These are phyloP conservation scores for Toxotes jaculatrix DNA, from an alignment of 2,113 vertebrate species.

Conservation along the genomic window DNA sequence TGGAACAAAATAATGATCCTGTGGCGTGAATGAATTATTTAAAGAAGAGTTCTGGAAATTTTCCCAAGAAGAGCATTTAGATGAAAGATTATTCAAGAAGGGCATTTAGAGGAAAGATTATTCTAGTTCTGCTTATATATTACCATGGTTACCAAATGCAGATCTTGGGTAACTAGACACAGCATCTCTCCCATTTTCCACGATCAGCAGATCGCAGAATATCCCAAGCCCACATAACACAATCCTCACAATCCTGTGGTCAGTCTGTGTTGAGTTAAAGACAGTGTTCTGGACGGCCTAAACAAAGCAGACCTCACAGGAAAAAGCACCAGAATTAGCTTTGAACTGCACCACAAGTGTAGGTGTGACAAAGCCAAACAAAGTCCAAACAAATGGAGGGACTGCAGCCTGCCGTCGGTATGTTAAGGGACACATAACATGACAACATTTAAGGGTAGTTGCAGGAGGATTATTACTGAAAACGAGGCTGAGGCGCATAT, in stretches of 20 bases:
- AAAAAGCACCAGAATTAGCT: not conserved
- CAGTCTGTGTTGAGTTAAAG: not conserved
- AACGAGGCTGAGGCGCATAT: slow-evolving; percentile 12
- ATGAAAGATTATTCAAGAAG: not conserved
- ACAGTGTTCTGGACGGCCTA: not conserved
- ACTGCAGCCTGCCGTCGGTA: not conserved
- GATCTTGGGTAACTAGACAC: not conserved
- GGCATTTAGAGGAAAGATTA: not conserved
- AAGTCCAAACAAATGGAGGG: not conserved
- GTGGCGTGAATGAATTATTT: not conserved
- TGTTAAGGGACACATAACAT: not conserved
- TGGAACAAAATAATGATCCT: not conserved
- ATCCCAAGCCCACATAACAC: not conserved
- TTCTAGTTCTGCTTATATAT: not conserved
- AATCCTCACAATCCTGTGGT: too few relatives aligned
- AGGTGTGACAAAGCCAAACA: not conserved
- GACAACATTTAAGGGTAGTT: not conserved
- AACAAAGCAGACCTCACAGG: not conserved
- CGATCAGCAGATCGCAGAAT: not conserved
- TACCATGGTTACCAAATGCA: slow-evolving; percentile 3
- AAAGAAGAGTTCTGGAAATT: not conserved
- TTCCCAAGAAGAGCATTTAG: not conserved
- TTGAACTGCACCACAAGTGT: not conserved
- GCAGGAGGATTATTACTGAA: slow-evolving; percentile 3
- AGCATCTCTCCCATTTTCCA: not conserved